A percentile compares a stretch with the other conserved stretches of the same genome.
phyloP scores from a whole-genome alignment of 2,888 invertebrate species.

The Antheraea yamamai region DNA sequence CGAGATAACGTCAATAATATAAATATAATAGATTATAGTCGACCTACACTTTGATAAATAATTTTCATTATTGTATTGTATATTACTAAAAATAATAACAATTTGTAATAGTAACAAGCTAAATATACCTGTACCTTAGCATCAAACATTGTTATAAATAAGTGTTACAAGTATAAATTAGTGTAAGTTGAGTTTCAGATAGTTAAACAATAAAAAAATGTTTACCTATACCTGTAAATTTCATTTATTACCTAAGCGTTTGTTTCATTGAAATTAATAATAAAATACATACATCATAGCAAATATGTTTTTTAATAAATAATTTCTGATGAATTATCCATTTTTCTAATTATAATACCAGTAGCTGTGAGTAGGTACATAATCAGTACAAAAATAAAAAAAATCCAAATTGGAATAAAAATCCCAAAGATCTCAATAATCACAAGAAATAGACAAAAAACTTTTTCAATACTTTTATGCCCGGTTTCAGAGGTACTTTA shows the following conservation, averaged over 20 bases:
- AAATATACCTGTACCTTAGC: neutral
- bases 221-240: slow-evolving; percentile 8
- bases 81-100: neutral
- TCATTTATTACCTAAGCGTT: neutral
- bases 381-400: too few relatives aligned
- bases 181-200: neutral
- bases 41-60: neutral
- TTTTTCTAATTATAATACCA: neutral
- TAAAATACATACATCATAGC: neutral
- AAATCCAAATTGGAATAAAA: too few relatives aligned
- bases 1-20: neutral
- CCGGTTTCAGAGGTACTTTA: too few relatives aligned
- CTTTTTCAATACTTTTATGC: too few relatives aligned
- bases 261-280: neutral
- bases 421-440: too few relatives aligned
- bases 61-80: neutral
- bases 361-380: too few relatives aligned
- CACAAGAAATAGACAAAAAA: too few relatives aligned
- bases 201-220: slow-evolving; percentile 6
- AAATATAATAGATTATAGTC: neutral
- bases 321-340: neutral
- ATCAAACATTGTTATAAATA: neutral
- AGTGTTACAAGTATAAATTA: slow-evolving; percentile 10
- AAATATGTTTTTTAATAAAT: neutral
- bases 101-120: neutral